Evolutionary conservation across 2,888 invertebrate genomes (phyloP).

Genomic region (Lasioglossum pauxillum): DNA sequence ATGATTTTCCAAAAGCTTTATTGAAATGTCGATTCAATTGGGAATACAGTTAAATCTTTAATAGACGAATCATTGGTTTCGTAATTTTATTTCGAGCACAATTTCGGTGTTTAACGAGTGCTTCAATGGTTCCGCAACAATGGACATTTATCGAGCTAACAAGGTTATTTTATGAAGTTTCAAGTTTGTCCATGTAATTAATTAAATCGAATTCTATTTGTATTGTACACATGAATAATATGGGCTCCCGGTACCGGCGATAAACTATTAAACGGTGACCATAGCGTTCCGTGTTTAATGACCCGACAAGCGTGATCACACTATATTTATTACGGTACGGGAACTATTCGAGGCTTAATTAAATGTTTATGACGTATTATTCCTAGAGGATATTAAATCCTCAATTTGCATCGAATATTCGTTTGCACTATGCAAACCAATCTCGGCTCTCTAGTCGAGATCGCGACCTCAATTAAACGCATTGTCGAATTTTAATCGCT

Average conservation of each 20-base stretch:
- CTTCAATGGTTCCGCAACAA: neutral
- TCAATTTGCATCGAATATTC: constrained; percentile 54
- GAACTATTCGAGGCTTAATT: constrained; percentile 62
- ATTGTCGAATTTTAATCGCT: constrained; percentile 38
- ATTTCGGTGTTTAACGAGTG: constrained; percentile 5
- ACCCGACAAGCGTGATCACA: constrained; percentile 59
- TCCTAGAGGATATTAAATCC: constrained; percentile 57
- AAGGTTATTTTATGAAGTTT: neutral
- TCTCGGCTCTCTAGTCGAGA: constrained; percentile 28
- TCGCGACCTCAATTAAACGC: constrained; percentile 18
- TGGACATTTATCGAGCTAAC: neutral
- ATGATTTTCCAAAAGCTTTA: neutral
- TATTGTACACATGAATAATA: constrained; percentile 39
- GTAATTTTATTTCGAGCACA: neutral
- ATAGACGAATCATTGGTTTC: neutral
- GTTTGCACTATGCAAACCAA: constrained; percentile 45
- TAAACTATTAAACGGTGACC: constrained; percentile 68
- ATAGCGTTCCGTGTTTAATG: constrained; percentile 67
- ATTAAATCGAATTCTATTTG: constrained; percentile 47
- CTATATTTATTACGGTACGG: constrained; percentile 62
- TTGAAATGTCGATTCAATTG: neutral
- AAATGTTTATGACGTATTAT: constrained; percentile 66
- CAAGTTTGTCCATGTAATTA: constrained; percentile 36
- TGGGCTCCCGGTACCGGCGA: constrained; percentile 24
- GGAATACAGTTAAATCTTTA: neutral